phyloP scores from a whole-genome alignment of 2,113 vertebrate genomes.

The Formicarius rufipectus region DNA sequence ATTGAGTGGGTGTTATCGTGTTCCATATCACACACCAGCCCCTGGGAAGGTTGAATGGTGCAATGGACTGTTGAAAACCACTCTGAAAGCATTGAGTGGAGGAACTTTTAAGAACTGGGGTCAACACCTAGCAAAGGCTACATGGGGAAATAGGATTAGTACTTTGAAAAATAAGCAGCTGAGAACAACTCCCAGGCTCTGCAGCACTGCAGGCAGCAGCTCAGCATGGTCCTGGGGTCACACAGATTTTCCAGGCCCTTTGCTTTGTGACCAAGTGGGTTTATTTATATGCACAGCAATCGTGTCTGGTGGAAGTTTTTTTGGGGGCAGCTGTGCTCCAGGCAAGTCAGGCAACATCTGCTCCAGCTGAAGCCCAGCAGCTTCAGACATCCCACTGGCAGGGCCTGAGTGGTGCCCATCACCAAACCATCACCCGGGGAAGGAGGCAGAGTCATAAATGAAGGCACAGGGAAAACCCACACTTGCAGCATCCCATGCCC shows the following conservation, averaged over 20 bases:
- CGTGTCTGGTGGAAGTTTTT: background rate
- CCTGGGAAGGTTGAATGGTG: too few species aligned
- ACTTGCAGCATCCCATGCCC: background rate
- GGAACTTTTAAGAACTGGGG: too few species aligned
- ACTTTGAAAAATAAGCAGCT: constrained; percentile 50
- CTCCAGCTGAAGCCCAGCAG: background rate
- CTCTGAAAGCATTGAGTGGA: too few species aligned
- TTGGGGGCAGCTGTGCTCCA: background rate
- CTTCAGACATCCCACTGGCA: background rate
- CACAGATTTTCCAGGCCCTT: background rate
- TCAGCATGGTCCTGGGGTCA: background rate
- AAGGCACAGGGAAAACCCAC: background rate
- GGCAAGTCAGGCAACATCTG: background rate
- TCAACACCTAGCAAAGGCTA: too few species aligned
- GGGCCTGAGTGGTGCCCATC: background rate
- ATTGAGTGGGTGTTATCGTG: too few species aligned
- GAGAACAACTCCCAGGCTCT: constrained; percentile 31
- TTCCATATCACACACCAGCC: too few species aligned
- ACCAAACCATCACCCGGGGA: background rate
- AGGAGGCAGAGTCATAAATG: background rate
- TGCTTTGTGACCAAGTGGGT: background rate
- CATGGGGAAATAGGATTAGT: too few species aligned
- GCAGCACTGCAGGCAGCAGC: background rate
- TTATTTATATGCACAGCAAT: constrained; percentile 33
- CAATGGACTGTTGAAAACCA: too few species aligned